Evolutionary conservation across 2,797 vertebrate species (phyloP).

Genomic region (Labeo calbasu): DNA sequence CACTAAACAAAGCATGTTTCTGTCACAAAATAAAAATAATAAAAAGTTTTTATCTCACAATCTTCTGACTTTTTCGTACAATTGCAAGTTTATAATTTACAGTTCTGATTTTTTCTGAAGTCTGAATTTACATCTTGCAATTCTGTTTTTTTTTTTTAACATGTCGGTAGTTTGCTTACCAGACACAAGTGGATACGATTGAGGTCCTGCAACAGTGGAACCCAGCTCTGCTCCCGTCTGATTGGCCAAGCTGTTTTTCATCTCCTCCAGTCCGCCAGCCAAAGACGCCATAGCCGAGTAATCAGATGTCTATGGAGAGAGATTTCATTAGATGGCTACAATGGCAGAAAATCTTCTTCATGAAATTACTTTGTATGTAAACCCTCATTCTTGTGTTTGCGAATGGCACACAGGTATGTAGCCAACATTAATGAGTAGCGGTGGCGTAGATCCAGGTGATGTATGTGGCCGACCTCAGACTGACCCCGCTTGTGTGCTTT

Average conservation of each 20-base stretch:
- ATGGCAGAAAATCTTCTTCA: constrained; percentile 9
- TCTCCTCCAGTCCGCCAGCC: constrained; percentile 95
- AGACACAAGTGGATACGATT: constrained; percentile 94
- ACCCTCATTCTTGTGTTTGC: not conserved
- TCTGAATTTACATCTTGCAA: not conserved
- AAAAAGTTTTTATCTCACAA: not conserved
- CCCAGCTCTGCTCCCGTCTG: constrained; percentile 89
- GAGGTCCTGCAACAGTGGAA: constrained; percentile 87
- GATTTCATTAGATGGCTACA: constrained; percentile 41
- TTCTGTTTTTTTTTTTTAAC: not conserved
- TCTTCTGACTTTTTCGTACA: not conserved
- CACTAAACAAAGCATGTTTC: not conserved
- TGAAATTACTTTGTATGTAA: not conserved
- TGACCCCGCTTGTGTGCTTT: constrained; percentile 55
- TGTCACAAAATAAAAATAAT: not conserved
- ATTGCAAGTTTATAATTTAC: not conserved
- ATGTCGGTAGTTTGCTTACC: constrained; percentile 77
- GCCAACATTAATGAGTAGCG: not conserved
- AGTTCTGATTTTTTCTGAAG: not conserved
- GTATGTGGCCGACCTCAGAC: constrained; percentile 33
- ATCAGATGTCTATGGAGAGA: constrained; percentile 84
- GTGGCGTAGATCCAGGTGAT: constrained; percentile 25
- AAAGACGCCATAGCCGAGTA: constrained; percentile 96
- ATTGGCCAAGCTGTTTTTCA: constrained; percentile 95
- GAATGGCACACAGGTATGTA: not conserved